Evolutionary conservation across 2,797 vertebrate species (phyloP).

Genomic region (Lagodon rhomboides): DNA sequence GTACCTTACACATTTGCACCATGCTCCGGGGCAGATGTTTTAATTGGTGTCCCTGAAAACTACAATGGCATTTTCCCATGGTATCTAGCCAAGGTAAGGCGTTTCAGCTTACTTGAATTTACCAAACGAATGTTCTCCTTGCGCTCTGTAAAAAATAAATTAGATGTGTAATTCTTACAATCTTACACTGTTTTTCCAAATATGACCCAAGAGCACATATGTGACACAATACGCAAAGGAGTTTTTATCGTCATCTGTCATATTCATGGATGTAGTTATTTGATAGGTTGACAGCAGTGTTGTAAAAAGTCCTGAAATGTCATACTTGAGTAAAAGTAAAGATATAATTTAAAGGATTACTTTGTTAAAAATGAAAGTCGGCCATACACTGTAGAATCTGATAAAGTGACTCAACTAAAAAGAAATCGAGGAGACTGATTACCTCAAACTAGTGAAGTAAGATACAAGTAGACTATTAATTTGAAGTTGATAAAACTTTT

Average conservation of each 20-base stretch:
- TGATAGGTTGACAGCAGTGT: background rate
- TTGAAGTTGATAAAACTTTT: no score
- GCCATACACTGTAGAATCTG: no score
- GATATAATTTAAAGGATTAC: no score
- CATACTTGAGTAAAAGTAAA: no score
- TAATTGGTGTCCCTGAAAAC: constrained; percentile 88
- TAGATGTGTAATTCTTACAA: background rate
- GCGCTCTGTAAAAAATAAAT: background rate
- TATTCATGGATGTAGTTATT: background rate
- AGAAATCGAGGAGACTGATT: no score
- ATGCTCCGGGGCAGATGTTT: constrained; percentile 77
- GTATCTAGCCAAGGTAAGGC: constrained; percentile 89
- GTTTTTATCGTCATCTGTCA: background rate
- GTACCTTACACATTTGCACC: constrained; percentile 62
- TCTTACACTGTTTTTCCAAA: no score
- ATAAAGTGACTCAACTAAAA: no score
- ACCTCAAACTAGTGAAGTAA: no score
- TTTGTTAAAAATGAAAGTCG: no score
- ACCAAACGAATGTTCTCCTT: background rate
- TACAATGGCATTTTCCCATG: constrained; percentile 87
- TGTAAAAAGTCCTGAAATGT: no score
- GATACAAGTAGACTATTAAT: no score
- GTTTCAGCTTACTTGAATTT: background rate
- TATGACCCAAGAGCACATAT: no score
- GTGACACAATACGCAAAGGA: background rate